phyloP scores from a whole-genome alignment of 2,113 vertebrate species.

The Phoenicopterus ruber region DNA sequence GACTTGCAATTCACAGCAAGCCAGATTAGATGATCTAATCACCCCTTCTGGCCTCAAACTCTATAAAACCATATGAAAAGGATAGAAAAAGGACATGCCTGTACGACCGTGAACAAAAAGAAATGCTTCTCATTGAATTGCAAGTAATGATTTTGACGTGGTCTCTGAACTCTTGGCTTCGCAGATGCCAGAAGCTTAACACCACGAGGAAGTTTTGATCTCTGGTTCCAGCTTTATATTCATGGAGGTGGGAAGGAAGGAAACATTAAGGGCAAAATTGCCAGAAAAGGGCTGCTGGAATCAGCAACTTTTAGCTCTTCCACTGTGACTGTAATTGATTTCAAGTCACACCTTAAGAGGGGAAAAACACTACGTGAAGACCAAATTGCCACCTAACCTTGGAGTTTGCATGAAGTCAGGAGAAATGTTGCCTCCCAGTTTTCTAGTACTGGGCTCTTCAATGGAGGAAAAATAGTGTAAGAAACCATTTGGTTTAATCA shows the following conservation, averaged over 20 bases:
- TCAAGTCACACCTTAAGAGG: background rate
- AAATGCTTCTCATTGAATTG: background rate
- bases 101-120: background rate
- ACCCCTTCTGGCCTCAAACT: background rate
- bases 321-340: background rate
- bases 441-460: background rate
- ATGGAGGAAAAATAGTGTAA: background rate
- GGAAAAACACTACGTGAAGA: background rate
- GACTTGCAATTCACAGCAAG: background rate
- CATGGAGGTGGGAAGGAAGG: background rate
- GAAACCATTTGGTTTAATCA: background rate
- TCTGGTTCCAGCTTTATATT: constrained; percentile 2
- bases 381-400: background rate
- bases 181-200: background rate
- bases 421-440: background rate
- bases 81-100: background rate
- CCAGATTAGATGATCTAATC: background rate
- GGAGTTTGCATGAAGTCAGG: background rate
- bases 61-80: background rate
- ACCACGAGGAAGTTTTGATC: background rate
- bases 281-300: background rate
- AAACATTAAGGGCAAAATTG: background rate
- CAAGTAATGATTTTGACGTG: constrained; percentile 6
- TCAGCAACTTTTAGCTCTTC: constrained; percentile 4
- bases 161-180: background rate